Conservation (phyloP, 2,113 vertebrate species). For the Neodon shergylaensis region DNA sequence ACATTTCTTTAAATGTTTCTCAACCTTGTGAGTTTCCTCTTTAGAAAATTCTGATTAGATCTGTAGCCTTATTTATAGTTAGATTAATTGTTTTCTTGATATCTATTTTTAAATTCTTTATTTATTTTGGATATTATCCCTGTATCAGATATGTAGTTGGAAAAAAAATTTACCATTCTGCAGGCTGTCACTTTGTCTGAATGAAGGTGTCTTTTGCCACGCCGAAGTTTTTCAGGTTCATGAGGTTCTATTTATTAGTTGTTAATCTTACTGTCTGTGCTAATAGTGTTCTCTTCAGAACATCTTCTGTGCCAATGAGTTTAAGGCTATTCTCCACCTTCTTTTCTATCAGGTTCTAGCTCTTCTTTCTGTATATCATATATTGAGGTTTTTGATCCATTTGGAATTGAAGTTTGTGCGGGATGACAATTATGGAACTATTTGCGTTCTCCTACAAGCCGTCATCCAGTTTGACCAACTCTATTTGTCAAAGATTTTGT, state of each 20-base stretch:
- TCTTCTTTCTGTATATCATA: not conserved
- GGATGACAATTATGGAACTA: not conserved
- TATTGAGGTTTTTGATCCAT: not conserved
- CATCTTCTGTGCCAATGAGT: not conserved
- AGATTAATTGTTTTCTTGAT: not conserved
- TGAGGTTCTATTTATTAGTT: not conserved
- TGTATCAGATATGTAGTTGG: not conserved
- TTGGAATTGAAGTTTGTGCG: not conserved
- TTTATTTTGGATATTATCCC: not conserved
- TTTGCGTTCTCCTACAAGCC: not conserved
- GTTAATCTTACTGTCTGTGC: not conserved
- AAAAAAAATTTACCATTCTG: not conserved
- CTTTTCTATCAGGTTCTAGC: not conserved
- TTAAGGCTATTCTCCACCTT: not conserved
- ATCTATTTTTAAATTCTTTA: not conserved
- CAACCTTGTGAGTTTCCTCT: not conserved
- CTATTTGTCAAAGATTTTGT: not conserved
- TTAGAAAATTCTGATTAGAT: not conserved
- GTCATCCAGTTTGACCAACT: not conserved
- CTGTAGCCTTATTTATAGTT: not conserved
- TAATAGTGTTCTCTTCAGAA: not conserved
- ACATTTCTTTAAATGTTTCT: not conserved
- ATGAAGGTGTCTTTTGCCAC: not conserved
- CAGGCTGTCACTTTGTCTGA: not conserved
- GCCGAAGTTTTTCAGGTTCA: not conserved